phyloP scores from a whole-genome alignment of 2,888 invertebrate species.

The Phalera bucephala region DNA sequence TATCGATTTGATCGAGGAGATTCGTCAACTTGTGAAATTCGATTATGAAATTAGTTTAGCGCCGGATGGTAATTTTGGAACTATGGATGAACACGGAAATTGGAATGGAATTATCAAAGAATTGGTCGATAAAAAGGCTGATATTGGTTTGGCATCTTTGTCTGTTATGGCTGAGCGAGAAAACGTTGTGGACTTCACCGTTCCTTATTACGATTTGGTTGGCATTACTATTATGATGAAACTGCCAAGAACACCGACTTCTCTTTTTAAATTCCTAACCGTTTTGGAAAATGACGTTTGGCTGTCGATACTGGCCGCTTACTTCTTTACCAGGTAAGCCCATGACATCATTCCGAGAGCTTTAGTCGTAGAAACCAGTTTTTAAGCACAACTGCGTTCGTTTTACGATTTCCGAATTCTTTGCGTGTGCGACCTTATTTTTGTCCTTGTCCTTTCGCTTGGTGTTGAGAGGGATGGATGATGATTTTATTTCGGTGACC shows the following conservation, averaged over 20 bases:
- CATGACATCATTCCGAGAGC: slow-evolving; percentile 37
- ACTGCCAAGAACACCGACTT: slow-evolving; percentile 93
- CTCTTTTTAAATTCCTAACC: slow-evolving; percentile 97
- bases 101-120: slow-evolving; percentile 94
- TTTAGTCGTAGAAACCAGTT: slow-evolving; percentile 41
- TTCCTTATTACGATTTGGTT: slow-evolving; percentile 98
- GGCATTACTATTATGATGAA: slow-evolving; percentile 98
- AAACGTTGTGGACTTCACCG: slow-evolving; percentile 98
- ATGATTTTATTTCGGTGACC: slow-evolving; percentile 6
- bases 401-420: slow-evolving; percentile 42
- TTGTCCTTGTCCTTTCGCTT: slow-evolving; percentile 27
- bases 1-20: slow-evolving; percentile 95
- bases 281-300: slow-evolving; percentile 98
- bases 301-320: slow-evolving; percentile 97
- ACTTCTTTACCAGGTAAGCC: slow-evolving; percentile 93
- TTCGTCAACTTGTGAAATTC: slow-evolving; percentile 92
- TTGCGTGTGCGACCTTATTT: slow-evolving; percentile 29
- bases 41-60: slow-evolving; percentile 94
- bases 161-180: slow-evolving; percentile 99
- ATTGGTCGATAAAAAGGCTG: slow-evolving; percentile 92
- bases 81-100: slow-evolving; percentile 92
- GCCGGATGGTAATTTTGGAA: slow-evolving; percentile 92
- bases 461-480: slow-evolving; percentile 17
- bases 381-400: slow-evolving; percentile 15
- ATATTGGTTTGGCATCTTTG: slow-evolving; percentile 96